Evolutionary conservation across 2,888 invertebrate genomes (phyloP).

Genomic region (Limenitis camilla): DNA sequence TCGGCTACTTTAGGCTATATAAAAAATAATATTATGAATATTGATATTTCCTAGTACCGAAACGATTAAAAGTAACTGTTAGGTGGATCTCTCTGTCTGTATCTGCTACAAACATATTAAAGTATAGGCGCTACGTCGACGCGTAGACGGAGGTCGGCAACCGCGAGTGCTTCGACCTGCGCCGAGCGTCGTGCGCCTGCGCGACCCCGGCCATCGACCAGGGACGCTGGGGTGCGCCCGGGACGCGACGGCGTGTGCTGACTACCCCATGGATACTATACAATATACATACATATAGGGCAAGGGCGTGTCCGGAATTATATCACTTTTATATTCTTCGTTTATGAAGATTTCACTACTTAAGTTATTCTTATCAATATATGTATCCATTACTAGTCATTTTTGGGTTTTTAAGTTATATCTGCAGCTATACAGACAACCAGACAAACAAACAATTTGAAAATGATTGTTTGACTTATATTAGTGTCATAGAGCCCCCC

Average conservation of each 20-base stretch:
- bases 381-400: no score
- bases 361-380: no score
- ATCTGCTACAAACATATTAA: conserved; percentile 10
- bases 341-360: no score
- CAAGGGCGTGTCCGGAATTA: neutral
- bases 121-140: conserved; percentile 36
- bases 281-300: neutral
- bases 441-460: no score
- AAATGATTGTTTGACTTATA: no score
- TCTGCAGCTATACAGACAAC: no score
- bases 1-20: no score
- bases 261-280: neutral
- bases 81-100: neutral
- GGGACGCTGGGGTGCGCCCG: conserved; percentile 29
- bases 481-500: no score
- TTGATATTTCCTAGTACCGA: neutral
- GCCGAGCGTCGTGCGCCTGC: conserved; percentile 59
- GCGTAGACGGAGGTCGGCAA: conserved; percentile 64
- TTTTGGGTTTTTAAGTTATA: no score
- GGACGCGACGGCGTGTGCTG: conserved; percentile 23
- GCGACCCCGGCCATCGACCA: conserved; percentile 60
- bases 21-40: no score
- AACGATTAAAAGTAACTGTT: neutral
- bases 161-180: conserved; percentile 66
- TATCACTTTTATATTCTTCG: neutral